Conservation (phyloP, 2,113 vertebrate species). For the Andinoacara biseriatus region DNA sequence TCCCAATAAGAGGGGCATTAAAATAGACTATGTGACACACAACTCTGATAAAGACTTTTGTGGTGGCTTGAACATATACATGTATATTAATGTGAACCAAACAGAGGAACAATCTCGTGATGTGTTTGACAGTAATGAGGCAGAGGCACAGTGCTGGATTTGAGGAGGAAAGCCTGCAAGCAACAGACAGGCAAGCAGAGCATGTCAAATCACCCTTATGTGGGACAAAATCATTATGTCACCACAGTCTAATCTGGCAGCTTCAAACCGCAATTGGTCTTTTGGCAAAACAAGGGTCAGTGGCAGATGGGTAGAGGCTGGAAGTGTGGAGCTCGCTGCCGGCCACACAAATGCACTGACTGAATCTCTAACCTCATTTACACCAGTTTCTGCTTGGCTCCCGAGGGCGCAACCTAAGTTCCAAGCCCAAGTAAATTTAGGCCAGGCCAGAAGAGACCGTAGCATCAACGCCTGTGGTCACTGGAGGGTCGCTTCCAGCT, state of each 20-base stretch:
- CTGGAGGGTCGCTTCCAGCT: conserved; percentile 39
- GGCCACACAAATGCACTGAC: conserved; percentile 38
- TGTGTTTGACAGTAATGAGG: conserved; percentile 73
- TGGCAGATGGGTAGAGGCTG: conserved; percentile 53
- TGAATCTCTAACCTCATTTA: conserved; percentile 59
- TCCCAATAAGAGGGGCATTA: conserved; percentile 41
- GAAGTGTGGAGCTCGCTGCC: conserved; percentile 36
- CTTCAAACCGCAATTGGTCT: conserved; percentile 55
- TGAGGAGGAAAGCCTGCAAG: conserved; percentile 60
- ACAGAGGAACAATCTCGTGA: conserved; percentile 36
- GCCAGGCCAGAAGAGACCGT: conserved; percentile 56
- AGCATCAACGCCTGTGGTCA: conserved; percentile 12
- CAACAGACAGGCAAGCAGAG: conserved; percentile 62
- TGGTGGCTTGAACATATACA: neutral
- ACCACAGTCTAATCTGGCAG: conserved; percentile 63
- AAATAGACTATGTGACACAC: conserved; percentile 33
- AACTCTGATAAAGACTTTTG: conserved; percentile 1
- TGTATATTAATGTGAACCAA: conserved; percentile 23
- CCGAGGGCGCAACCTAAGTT: conserved; percentile 33
- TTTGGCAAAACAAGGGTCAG: conserved; percentile 66
- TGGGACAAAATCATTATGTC: conserved; percentile 74
- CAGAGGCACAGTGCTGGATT: conserved; percentile 54
- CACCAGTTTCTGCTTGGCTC: conserved; percentile 41
- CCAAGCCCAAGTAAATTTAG: conserved; percentile 56
- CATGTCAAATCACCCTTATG: conserved; percentile 72